Conservation (phyloP, 2,797 vertebrate species). For the Carcharodon carcharias region DNA sequence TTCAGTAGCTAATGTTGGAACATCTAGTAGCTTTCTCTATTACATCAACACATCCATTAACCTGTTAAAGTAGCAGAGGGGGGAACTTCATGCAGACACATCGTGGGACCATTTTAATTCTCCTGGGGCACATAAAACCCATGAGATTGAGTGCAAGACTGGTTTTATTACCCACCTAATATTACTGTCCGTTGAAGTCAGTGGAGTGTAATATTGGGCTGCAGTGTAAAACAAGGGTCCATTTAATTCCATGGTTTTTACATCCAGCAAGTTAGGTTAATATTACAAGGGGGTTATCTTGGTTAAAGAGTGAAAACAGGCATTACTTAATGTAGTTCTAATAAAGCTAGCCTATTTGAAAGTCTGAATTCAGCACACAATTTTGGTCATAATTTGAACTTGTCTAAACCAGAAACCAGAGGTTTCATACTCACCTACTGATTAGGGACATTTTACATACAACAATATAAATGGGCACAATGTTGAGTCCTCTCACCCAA, state of each 20-base stretch:
- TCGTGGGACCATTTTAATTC: not conserved
- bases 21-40: not conserved
- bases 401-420: not conserved
- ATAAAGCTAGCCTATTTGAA: too few relatives aligned
- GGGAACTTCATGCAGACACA: not conserved
- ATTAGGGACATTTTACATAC: not conserved
- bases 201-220: not conserved
- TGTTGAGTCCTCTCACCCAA: not conserved
- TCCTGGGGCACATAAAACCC: not conserved
- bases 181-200: not conserved
- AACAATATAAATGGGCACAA: not conserved
- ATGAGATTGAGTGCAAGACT: too few relatives aligned
- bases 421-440: not conserved
- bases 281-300: not conserved
- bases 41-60: not conserved
- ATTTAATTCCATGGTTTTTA: not conserved
- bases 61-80: not conserved
- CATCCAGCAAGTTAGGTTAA: not conserved
- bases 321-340: too few relatives aligned
- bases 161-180: not conserved
- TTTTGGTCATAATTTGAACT: too few relatives aligned
- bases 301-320: too few relatives aligned
- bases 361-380: too few relatives aligned
- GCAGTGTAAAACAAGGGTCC: not conserved
- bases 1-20: not conserved